Conservation (phyloP, 2,888 invertebrate genomes). For the Anticlea derivata region DNA sequence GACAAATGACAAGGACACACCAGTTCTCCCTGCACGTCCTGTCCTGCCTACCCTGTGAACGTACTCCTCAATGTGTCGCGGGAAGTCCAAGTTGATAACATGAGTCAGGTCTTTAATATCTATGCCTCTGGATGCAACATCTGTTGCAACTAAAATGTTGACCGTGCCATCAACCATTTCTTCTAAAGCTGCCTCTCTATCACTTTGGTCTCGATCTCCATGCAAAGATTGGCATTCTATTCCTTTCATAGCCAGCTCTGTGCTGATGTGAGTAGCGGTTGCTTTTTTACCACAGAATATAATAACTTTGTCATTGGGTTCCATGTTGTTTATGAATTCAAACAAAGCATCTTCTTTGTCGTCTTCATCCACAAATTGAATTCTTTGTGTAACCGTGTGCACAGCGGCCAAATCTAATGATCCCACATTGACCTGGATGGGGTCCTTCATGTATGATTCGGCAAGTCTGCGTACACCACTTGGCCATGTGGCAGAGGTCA, state of each 20-base stretch:
- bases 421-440: constrained; percentile 95
- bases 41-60: constrained; percentile 98
- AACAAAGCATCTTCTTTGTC: constrained; percentile 87
- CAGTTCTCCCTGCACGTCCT: constrained; percentile 94
- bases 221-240: constrained; percentile 92
- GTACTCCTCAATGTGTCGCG: constrained; percentile 97
- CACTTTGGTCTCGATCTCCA: constrained; percentile 92
- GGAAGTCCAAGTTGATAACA: constrained; percentile 97
- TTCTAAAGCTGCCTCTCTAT: constrained; percentile 91
- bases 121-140: constrained; percentile 96
- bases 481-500: constrained; percentile 99
- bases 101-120: constrained; percentile 96
- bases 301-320: constrained; percentile 91
- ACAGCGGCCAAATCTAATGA: constrained; percentile 94
- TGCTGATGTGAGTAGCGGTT: constrained; percentile 91
- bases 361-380: constrained; percentile 89
- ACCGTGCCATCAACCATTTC: constrained; percentile 92
- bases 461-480: constrained; percentile 93
- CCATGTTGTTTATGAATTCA: constrained; percentile 88
- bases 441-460: constrained; percentile 93
- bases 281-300: constrained; percentile 95
- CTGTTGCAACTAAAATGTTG: constrained; percentile 95
- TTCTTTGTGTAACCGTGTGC: constrained; percentile 92
- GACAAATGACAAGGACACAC: constrained; percentile 92
- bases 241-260: constrained; percentile 89